Base-by-base conservation (phyloP, 2,888 invertebrate genomes). In the Synergus laeviventris region DNA sequence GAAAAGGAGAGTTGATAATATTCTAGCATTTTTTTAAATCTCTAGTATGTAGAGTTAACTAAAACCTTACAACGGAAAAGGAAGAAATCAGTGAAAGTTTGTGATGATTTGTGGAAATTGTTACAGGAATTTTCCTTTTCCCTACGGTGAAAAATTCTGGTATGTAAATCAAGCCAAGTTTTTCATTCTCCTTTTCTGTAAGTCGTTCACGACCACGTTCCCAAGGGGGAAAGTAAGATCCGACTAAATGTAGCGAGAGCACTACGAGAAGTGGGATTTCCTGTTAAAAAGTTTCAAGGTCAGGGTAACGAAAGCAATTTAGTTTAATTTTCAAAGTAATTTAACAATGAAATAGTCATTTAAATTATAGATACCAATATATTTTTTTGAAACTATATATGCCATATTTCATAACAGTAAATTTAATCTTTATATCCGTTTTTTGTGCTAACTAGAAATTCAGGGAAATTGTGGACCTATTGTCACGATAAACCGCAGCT, bases 161-260 rank as follows among this genome's bases (percentile, higher is more conserved):
- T 70, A 70, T 70, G 18, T 54, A 70, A 70, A 70, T 70, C 70
- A 31, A 45, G 42, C 16, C 36, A 70, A 70, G 70, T 36, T 70
- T 70, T 70, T 21, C 18, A 70, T 70, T 70, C 31, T 70, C 49
- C 45, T 45, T 66, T 66, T 66, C 14, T 21, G 38, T 31, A 70
- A 70, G 49, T 36, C 24, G 42, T 49, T 70, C 31, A 42, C 45
- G 11, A 70, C 49, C 4, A 49, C 14, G 9, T n/a, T 70, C 49
- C 9, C 70, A 70, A 11, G 45, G 70, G 49, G 49, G n/a, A 11
- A 11, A 9, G 49, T 70, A 49, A 70, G 49, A 49, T 70, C 31
- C n/a, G 45, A n/a, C 31, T 49, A n/a, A 16, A 49, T 70, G 12
- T 49, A 36, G 36, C 49, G 11, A 31, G 24, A 21, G 49, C 16